Conservation (phyloP, 2,113 vertebrate species). For the Megaleporinus macrocephalus region DNA sequence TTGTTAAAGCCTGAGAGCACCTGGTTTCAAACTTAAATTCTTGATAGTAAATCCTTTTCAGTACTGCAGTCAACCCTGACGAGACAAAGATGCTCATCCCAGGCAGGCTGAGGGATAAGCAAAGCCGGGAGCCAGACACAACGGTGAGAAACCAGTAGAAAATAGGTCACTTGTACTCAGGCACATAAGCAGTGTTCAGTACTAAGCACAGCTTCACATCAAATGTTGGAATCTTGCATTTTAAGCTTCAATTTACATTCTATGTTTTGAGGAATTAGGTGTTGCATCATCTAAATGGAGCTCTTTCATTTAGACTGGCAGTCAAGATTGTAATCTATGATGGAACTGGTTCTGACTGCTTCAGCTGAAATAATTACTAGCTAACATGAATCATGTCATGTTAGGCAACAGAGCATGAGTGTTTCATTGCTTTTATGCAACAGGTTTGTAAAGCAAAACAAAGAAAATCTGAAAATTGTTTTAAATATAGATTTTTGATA, state of each 20-base stretch:
- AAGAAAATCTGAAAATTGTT: too few relatives aligned
- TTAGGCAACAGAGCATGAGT: not conserved
- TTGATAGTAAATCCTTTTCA: too few relatives aligned
- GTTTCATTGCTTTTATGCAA: not conserved
- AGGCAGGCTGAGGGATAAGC: not conserved
- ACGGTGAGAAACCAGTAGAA: slow-evolving; percentile 7
- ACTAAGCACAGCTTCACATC: not conserved
- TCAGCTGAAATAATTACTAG: not conserved
- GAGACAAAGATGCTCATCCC: not conserved
- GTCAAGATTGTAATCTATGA: not conserved
- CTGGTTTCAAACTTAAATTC: not conserved
- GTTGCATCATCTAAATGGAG: not conserved
- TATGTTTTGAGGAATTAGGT: not conserved
- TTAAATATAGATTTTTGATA: too few relatives aligned
- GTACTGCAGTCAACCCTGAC: not conserved
- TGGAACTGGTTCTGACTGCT: not conserved
- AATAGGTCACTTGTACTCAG: not conserved
- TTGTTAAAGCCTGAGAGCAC: not conserved
- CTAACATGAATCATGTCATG: not conserved
- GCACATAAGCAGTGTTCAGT: not conserved
- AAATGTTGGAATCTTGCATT: not conserved
- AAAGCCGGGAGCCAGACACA: not conserved
- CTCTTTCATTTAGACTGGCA: not conserved
- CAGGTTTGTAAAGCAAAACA: too few relatives aligned
- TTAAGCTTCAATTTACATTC: not conserved